These are phyloP conservation scores for Tuta absoluta DNA, from an alignment of 2,888 invertebrate genomes.

Conservation along the genomic window DNA sequence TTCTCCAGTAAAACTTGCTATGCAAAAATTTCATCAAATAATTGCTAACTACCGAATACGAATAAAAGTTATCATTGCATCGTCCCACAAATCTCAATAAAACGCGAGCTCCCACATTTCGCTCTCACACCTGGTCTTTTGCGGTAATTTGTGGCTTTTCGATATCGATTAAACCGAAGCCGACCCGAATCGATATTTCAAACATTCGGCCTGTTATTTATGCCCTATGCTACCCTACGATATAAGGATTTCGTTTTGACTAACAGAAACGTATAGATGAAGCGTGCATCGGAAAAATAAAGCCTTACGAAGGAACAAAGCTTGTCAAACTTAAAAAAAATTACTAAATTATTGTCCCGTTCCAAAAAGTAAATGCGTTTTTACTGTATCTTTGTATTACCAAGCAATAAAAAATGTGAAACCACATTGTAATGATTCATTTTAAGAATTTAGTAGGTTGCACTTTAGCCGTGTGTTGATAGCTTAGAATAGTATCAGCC, in stretches of 20 bases:
- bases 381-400: too few relatives aligned
- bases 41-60: too few relatives aligned
- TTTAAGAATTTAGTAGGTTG: too few relatives aligned
- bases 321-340: background rate
- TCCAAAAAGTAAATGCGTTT: too few relatives aligned
- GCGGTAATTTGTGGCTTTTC: constrained; percentile 42
- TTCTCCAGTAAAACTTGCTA: too few relatives aligned
- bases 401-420: too few relatives aligned
- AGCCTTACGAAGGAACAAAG: background rate
- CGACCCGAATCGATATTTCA: constrained; percentile 48
- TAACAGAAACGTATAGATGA: background rate
- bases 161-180: constrained; percentile 52
- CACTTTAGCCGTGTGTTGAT: too few relatives aligned
- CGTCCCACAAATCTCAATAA: background rate
- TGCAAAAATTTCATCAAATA: too few relatives aligned
- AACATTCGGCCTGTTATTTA: constrained; percentile 54
- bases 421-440: too few relatives aligned
- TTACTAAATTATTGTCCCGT: too few relatives aligned
- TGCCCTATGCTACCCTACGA: constrained; percentile 55
- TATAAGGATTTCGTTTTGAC: constrained; percentile 62
- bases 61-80: background rate
- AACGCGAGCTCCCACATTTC: background rate
- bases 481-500: too few relatives aligned
- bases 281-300: background rate
- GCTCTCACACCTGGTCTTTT: constrained; percentile 13